Percentiles rank a stretch among this genome's conserved stretches.
Conservation (phyloP, 2,797 vertebrate species). For the Characodon lateralis region DNA sequence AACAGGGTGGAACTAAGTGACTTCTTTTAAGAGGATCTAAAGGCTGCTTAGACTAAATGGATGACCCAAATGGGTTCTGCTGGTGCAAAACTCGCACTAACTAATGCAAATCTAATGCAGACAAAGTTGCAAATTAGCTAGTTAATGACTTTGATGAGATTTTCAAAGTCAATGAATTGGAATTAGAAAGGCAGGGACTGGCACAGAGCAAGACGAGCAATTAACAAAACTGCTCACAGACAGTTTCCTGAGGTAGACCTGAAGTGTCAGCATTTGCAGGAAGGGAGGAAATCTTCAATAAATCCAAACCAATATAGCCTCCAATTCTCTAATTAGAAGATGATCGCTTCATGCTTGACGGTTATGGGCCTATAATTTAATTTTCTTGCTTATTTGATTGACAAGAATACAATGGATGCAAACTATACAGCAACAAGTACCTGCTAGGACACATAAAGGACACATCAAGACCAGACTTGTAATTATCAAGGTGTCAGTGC, state of each 20-base stretch:
- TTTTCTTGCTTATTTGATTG: not conserved
- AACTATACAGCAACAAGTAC: not conserved
- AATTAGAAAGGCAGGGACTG: not conserved
- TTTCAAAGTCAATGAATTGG: conserved; percentile 7
- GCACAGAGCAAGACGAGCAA: not conserved
- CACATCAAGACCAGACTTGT: not conserved
- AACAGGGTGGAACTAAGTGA: conserved; percentile 46
- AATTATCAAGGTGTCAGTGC: rapidly evolving
- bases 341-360: not conserved
- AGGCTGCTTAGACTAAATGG: conserved; percentile 19
- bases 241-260: not conserved
- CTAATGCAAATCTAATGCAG: conserved; percentile 26
- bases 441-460: no score
- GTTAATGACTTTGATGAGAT: conserved; percentile 10
- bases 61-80: conserved; percentile 17
- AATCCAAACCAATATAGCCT: not conserved
- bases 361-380: not conserved
- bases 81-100: conserved; percentile 1
- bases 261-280: not conserved
- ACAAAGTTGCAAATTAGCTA: conserved; percentile 10
- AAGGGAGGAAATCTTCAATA: not conserved
- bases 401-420: not conserved
- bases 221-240: not conserved
- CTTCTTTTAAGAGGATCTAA: conserved; percentile 33
- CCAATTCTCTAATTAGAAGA: not conserved